Conservation (phyloP, 2,797 vertebrate species). For the Miichthys miiuy region DNA sequence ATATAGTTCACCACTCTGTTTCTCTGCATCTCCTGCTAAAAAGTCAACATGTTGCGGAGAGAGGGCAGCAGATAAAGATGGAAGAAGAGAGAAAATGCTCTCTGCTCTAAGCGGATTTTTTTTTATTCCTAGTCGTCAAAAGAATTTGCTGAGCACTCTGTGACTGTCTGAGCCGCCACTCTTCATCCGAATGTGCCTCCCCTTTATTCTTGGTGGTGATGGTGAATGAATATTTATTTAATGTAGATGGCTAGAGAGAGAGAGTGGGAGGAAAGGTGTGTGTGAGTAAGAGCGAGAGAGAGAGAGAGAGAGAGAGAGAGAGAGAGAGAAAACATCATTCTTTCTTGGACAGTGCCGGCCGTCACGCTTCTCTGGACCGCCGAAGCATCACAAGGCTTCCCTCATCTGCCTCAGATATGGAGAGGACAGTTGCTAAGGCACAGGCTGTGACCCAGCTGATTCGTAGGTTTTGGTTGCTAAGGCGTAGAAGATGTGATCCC, state of each 20-base stretch:
- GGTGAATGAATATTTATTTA: conserved; percentile 26
- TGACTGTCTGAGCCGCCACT: conserved; percentile 15
- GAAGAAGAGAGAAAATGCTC: conserved; percentile 22
- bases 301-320: neutral
- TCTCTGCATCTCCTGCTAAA: conserved; percentile 36
- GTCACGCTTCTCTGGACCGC: conserved; percentile 20
- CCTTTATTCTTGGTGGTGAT: conserved; percentile 28
- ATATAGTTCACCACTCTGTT: conserved; percentile 35
- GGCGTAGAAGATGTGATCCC: conserved; percentile 42
- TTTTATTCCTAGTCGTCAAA: conserved; percentile 43
- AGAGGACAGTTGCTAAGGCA: conserved; percentile 46
- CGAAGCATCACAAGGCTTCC: conserved; percentile 28
- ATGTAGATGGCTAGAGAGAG: conserved; percentile 5
- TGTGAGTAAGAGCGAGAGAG: neutral
- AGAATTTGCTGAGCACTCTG: conserved; percentile 39
- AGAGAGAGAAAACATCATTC: conserved; percentile 2
- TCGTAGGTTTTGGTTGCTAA: conserved; percentile 44
- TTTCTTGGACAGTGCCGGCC: neutral
- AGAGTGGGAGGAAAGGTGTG: neutral
- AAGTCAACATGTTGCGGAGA: conserved; percentile 41
- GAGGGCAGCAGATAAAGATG: conserved; percentile 31
- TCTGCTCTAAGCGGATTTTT: conserved; percentile 15
- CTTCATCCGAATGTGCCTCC: conserved; percentile 18
- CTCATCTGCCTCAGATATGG: conserved; percentile 31
- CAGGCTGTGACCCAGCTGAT: conserved; percentile 49